phyloP scores from a whole-genome alignment of 2,797 vertebrate species.

The Tragelaphus oryx region DNA sequence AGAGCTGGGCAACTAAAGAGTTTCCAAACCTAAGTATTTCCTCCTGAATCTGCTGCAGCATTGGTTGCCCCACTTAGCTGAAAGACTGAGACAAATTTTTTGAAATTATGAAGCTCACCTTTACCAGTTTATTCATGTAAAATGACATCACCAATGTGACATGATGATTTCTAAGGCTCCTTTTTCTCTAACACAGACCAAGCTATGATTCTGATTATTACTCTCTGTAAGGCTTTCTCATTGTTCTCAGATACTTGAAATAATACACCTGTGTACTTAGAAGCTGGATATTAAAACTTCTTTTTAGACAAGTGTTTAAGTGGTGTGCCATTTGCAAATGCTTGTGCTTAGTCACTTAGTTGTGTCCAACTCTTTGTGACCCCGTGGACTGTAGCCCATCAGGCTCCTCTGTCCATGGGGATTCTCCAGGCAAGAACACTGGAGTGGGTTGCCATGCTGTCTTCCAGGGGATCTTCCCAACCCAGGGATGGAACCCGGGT shows the following conservation, averaged over 20 bases:
- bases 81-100: background rate
- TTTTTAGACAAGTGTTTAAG: background rate
- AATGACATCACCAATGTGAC: background rate
- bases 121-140: background rate
- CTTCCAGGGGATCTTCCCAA: background rate
- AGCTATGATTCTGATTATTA: background rate
- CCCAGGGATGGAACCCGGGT: background rate
- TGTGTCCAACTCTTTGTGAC: background rate
- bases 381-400: background rate
- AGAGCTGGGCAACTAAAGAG: background rate
- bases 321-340: conserved; percentile 6
- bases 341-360: background rate
- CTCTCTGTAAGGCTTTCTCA: background rate
- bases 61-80: background rate
- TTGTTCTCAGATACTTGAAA: background rate
- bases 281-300: background rate
- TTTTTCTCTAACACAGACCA: background rate
- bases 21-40: background rate
- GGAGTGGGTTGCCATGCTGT: background rate
- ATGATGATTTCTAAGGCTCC: background rate
- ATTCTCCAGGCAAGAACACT: background rate
- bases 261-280: background rate
- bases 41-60: background rate
- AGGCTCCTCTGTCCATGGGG: background rate
- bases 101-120: background rate